Evolutionary conservation across 2,888 invertebrate genomes (phyloP).

Genomic region (Pogonocherus hispidulus): DNA sequence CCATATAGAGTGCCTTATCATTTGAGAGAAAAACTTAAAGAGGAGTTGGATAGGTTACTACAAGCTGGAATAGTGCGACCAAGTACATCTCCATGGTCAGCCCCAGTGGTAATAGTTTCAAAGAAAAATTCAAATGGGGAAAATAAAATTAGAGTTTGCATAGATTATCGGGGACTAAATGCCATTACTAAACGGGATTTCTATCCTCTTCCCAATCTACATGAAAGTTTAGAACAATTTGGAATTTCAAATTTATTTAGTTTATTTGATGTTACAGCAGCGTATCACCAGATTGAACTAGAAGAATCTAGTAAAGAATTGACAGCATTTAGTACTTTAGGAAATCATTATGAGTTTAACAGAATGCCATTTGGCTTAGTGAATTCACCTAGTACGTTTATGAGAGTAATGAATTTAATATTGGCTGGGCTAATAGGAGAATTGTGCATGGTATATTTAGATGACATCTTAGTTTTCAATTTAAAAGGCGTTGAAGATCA

Average conservation of each 20-base stretch:
- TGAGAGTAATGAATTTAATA: conserved; percentile 12
- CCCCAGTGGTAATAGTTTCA: not conserved
- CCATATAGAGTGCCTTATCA: not conserved
- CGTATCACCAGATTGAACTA: conserved; percentile 28
- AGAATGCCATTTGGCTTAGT: conserved; percentile 35
- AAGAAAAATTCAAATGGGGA: not conserved
- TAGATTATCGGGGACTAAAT: not conserved
- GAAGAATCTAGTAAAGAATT: conserved; percentile 3
- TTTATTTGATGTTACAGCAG: too few species aligned
- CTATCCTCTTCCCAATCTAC: not conserved
- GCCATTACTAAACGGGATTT: not conserved
- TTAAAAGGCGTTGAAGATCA: conserved; percentile 1
- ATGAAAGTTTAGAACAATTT: not conserved
- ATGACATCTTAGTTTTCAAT: conserved; percentile 27
- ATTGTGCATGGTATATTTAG: conserved; percentile 24
- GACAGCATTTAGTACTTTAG: conserved; percentile 32
- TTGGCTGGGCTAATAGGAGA: conserved; percentile 1
- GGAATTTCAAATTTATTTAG: conserved; percentile 1
- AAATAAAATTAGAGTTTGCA: not conserved
- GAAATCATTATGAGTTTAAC: conserved; percentile 32
- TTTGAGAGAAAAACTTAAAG: not conserved
- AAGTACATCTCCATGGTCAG: not conserved
- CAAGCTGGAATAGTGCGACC: not conserved
- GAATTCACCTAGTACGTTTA: conserved; percentile 33
- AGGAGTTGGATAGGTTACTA: not conserved